phyloP scores from a whole-genome alignment of 2,113 vertebrate species.

The Phalacrocorax carbo region DNA sequence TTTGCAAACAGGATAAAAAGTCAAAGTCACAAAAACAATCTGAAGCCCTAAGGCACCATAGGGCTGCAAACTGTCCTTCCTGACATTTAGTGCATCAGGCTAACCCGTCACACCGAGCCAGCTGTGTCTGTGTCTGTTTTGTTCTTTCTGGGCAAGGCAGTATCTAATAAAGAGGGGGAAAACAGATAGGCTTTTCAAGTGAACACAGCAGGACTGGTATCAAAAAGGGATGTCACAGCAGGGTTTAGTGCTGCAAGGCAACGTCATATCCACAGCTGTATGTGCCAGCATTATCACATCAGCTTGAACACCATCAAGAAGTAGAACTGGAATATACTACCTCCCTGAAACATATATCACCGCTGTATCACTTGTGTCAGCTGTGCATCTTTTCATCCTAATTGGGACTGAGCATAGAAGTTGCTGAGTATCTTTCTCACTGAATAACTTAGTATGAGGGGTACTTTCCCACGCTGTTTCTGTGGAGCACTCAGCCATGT shows the following conservation, averaged over 20 bases:
- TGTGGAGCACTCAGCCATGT: not conserved
- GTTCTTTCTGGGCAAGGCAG: not conserved
- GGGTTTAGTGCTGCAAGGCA: not conserved
- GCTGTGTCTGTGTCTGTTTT: not conserved
- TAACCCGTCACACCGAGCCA: not conserved
- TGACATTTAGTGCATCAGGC: not conserved
- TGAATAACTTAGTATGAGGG: accelerated
- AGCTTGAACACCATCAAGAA: not conserved
- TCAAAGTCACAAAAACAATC: not conserved
- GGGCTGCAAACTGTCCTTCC: not conserved
- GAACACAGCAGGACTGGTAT: not conserved
- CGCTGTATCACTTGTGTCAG: not conserved
- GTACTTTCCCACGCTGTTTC: not conserved
- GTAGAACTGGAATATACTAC: not conserved
- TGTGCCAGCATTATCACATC: not conserved
- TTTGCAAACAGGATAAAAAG: not conserved
- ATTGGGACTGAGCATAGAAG: not conserved
- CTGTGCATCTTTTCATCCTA: not conserved
- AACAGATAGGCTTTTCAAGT: not conserved
- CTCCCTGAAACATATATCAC: not conserved
- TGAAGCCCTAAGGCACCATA: not conserved
- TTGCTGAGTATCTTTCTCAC: not conserved
- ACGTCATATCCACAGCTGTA: not conserved
- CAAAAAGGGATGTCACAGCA: not conserved
- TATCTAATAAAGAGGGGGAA: not conserved